These are phyloP conservation scores for Drosophila kurseongensis DNA, from an alignment of 1,140 invertebrate genomes.

Conservation along the genomic window DNA sequence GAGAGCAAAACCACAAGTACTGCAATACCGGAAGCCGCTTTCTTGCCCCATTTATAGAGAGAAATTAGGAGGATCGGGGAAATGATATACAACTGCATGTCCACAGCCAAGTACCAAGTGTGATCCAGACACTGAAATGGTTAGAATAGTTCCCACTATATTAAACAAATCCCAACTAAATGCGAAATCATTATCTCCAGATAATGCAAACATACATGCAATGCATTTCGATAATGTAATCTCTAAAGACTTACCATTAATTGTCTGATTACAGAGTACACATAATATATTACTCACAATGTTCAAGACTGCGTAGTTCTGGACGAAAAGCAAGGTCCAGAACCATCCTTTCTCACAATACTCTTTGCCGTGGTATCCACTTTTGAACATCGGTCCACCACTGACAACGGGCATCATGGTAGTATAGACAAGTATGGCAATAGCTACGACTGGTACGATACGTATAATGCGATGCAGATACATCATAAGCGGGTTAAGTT, in stretches of 20 bases:
- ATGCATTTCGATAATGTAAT: background rate
- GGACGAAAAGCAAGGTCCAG: constrained; percentile 57
- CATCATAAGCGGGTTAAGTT: constrained; percentile 62
- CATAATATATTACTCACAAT: constrained; percentile 31
- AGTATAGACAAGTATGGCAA: constrained; percentile 58
- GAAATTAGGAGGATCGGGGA: constrained; percentile 90
- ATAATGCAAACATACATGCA: background rate
- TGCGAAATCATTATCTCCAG: background rate
- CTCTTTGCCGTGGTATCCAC: constrained; percentile 28
- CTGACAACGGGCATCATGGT: constrained; percentile 36
- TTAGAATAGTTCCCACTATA: background rate
- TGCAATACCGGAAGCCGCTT: constrained; percentile 41
- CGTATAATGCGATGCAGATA: constrained; percentile 67
- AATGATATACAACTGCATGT: constrained; percentile 92
- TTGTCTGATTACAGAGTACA: background rate
- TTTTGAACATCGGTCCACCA: constrained; percentile 41
- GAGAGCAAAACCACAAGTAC: constrained; percentile 43
- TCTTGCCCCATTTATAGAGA: constrained; percentile 87
- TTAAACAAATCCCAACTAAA: background rate
- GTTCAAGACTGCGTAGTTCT: constrained; percentile 59
- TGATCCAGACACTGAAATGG: constrained; percentile 92
- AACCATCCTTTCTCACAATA: constrained; percentile 68
- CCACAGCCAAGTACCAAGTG: constrained; percentile 94
- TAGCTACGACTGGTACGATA: constrained; percentile 46
- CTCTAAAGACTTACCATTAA: background rate